Conservation (phyloP, 2,888 invertebrate genomes). For the Xestoiulus laeticollis region DNA sequence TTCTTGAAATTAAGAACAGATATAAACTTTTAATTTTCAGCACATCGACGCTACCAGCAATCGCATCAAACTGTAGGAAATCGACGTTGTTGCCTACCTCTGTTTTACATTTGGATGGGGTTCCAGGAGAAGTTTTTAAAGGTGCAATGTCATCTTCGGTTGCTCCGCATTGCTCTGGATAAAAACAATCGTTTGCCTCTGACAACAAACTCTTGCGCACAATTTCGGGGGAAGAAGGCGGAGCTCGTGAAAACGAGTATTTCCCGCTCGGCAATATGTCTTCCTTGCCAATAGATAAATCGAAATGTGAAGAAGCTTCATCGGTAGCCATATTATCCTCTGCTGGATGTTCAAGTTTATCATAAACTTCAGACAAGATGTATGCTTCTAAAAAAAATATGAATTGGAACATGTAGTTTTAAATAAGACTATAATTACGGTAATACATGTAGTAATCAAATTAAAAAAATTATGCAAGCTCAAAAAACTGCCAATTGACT, state of each 20-base stretch:
- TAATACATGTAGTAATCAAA: neutral
- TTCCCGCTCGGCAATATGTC: neutral
- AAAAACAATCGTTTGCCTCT: neutral
- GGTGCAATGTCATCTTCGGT: neutral
- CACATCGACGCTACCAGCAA: neutral
- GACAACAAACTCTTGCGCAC: neutral
- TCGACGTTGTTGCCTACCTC: neutral
- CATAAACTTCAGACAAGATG: neutral
- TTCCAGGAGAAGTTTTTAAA: neutral
- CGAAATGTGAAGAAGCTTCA: neutral
- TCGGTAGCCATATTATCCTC: neutral
- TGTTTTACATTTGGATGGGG: neutral
- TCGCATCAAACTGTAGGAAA: neutral
- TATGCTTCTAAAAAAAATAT: neutral
- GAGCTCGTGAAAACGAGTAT: neutral
- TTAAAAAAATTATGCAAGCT: neutral
- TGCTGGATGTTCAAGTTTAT: neutral
- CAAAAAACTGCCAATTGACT: neutral
- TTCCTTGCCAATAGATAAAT: neutral
- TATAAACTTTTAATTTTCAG: neutral
- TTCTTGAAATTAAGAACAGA: slow-evolving; percentile 8
- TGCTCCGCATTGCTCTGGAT: neutral
- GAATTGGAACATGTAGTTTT: no score
- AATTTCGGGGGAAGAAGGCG: neutral
- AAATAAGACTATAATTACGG: neutral